Percentiles rank a stretch among this genome's conserved stretches.
Evolutionary conservation across 2,113 vertebrate species (phyloP).

Genomic region (Heteronetta atricapilla): DNA sequence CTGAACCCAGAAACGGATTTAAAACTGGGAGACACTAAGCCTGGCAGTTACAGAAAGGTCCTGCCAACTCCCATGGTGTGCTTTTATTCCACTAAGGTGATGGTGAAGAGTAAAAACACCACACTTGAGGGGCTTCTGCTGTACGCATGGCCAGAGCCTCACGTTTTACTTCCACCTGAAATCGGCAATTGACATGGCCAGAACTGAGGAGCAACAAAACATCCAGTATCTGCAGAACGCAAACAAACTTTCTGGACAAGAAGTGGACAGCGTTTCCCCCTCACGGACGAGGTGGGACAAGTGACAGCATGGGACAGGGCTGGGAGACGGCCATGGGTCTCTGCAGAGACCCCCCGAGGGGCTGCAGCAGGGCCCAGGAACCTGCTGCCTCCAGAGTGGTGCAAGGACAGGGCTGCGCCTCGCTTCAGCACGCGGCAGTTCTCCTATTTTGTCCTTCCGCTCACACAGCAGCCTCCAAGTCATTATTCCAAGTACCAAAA

Average conservation of each 20-base stretch:
- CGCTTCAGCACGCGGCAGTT: background rate
- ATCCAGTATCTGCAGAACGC: too few relatives aligned
- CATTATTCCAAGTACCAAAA: conserved; percentile 51
- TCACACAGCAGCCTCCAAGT: background rate
- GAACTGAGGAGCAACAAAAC: too few relatives aligned
- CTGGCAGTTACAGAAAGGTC: background rate
- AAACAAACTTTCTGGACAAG: background rate
- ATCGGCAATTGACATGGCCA: too few relatives aligned
- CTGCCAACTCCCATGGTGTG: background rate
- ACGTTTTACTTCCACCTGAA: too few relatives aligned
- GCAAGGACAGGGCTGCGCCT: background rate
- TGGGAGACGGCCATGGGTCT: background rate
- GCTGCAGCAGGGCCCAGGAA: fast-evolving
- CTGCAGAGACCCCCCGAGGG: background rate
- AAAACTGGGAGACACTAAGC: background rate
- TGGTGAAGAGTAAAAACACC: fast-evolving
- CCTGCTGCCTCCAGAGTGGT: background rate
- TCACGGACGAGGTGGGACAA: background rate
- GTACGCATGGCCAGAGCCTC: too few relatives aligned
- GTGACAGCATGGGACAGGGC: background rate
- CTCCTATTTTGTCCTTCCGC: background rate
- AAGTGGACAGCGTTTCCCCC: too few relatives aligned
- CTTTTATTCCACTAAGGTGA: background rate
- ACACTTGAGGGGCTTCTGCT: too few relatives aligned
- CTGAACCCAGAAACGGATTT: background rate